These are phyloP conservation scores for Oncorhynchus keta DNA, from an alignment of 2,113 vertebrate species.

Conservation along the genomic window DNA sequence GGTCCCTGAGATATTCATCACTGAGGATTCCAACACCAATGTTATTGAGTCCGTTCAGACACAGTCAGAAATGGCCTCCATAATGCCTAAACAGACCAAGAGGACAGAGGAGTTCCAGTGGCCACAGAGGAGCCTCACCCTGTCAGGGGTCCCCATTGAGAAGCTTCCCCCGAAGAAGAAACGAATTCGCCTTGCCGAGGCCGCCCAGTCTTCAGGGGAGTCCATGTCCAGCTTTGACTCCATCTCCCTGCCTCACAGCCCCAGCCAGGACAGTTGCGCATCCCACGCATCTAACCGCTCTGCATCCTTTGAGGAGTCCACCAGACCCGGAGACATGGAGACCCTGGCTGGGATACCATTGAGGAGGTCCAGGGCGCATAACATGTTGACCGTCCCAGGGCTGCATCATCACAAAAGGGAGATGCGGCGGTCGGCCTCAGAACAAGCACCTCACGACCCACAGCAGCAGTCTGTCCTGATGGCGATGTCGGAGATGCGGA, in stretches of 20 bases:
- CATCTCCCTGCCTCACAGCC: conserved; percentile 81
- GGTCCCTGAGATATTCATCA: conserved; percentile 88
- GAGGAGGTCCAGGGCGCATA: conserved; percentile 74
- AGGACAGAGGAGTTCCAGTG: conserved; percentile 91
- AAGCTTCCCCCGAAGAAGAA: conserved; percentile 98
- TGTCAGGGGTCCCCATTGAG: conserved; percentile 93
- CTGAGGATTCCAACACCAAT: conserved; percentile 82
- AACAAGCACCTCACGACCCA: conserved; percentile 84
- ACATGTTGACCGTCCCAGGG: conserved; percentile 86
- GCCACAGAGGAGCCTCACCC: conserved; percentile 91
- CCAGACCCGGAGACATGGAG: conserved; percentile 65
- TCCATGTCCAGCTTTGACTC: conserved; percentile 96
- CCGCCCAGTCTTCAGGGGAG: conserved; percentile 89
- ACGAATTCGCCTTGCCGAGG: conserved; percentile 87
- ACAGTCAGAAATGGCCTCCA: conserved; percentile 30
- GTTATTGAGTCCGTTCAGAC: conserved; percentile 51
- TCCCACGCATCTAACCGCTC: conserved; percentile 84
- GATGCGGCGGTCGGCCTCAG: conserved; percentile 91
- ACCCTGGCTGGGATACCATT: conserved; percentile 57
- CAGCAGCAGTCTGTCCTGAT: conserved; percentile 78
- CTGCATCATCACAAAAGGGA: conserved; percentile 81
- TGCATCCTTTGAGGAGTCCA: conserved; percentile 83
- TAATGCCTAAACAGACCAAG: conserved; percentile 74
- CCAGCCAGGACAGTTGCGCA: conserved; percentile 85
- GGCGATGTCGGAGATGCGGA: conserved; percentile 83